Percentiles rank a stretch among this genome's conserved stretches.
Conservation (phyloP, 2,113 vertebrate species). For the Prunella himalayana region DNA sequence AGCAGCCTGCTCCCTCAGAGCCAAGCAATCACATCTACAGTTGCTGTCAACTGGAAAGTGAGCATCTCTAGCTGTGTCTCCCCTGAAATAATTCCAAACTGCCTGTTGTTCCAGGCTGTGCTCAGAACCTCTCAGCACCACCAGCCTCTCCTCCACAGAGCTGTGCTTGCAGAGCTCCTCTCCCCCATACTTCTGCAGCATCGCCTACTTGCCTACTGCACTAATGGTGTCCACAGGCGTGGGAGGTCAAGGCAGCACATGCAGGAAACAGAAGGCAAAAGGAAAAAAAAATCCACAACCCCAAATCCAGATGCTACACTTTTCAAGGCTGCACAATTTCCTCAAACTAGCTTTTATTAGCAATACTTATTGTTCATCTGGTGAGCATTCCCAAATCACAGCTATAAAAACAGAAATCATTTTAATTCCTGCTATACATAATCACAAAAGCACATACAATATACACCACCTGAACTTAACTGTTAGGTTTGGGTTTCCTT, state of each 20-base stretch:
- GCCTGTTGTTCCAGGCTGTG: conserved; percentile 54
- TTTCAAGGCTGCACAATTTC: background rate
- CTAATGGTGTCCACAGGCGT: background rate
- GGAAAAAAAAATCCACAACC: background rate
- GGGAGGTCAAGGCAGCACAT: conserved; percentile 4
- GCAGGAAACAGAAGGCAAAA: conserved; percentile 4
- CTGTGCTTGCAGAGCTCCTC: conserved; percentile 5
- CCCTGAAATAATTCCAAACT: conserved; percentile 50
- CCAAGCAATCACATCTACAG: background rate
- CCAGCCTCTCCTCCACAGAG: conserved; percentile 29
- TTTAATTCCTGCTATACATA: background rate
- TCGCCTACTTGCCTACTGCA: background rate
- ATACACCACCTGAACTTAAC: background rate
- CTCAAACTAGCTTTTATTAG: conserved; percentile 13
- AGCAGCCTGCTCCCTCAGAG: conserved; percentile 29
- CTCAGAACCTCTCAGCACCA: conserved; percentile 53
- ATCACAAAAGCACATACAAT: background rate
- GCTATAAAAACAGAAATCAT: background rate
- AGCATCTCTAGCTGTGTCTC: background rate
- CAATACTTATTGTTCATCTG: conserved; percentile 4
- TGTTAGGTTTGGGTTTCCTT: background rate
- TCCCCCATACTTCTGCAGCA: conserved; percentile 16
- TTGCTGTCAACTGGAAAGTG: conserved; percentile 21
- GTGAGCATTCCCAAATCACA: background rate
- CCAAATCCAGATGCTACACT: background rate